These are phyloP conservation scores for Xanthorhoe spadicearia DNA, from an alignment of 2,888 invertebrate genomes.

Conservation along the genomic window DNA sequence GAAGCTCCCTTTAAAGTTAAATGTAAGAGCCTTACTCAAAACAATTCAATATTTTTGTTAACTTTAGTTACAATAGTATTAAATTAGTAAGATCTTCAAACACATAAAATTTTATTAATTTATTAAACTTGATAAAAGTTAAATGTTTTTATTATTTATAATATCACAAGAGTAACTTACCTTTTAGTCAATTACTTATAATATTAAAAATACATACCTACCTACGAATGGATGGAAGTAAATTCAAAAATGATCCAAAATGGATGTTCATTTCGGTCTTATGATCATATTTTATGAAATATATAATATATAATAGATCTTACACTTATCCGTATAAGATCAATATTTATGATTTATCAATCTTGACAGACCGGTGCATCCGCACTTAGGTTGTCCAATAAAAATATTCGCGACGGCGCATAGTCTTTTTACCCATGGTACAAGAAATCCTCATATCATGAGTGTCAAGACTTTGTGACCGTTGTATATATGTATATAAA, in stretches of 20 bases:
- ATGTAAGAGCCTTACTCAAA: conserved; percentile 4
- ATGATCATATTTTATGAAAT: not conserved
- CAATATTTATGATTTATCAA: not conserved
- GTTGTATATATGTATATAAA: not conserved
- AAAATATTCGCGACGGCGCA: not conserved
- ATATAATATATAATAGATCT: not conserved
- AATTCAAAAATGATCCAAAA: not conserved
- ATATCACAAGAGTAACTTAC: not conserved
- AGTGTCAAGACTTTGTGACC: not conserved
- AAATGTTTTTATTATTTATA: conserved; percentile 2
- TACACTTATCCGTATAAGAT: not conserved
- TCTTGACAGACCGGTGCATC: not conserved
- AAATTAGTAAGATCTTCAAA: not conserved
- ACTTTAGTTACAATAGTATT: not conserved
- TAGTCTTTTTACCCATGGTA: not conserved
- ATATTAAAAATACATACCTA: not conserved
- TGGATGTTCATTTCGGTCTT: not conserved
- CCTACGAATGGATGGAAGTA: not conserved
- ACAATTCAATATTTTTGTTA: not conserved
- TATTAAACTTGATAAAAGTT: not conserved
- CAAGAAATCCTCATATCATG: not conserved
- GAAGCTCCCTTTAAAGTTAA: conserved; percentile 21
- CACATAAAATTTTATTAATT: not conserved
- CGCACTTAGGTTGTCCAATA: not conserved
- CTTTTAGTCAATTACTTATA: not conserved